Evolutionary conservation across 2,797 vertebrate genomes (phyloP), one percentile per base, ranked within the genome.

Genomic region (Peromyscus attwateri): DNA sequence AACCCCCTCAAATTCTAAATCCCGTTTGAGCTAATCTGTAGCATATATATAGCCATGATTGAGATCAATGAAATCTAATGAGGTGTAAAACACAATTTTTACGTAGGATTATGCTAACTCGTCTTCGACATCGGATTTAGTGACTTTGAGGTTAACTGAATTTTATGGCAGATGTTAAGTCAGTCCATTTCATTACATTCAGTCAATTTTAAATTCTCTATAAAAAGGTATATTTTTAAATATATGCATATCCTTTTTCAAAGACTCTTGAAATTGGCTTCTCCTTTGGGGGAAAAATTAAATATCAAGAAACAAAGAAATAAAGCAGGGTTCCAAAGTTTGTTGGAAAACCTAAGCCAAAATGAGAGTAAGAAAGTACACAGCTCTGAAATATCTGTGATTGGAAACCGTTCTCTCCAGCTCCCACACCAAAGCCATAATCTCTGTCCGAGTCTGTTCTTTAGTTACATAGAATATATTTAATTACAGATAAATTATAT

Each of bases 41-140:
- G 84, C 23, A 92, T 64, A 66, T 91, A 89, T 91, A 81, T 97
- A 97, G 96, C 89, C 91, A 62, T 97, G 87, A 93, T 62, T 96
- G 93, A 46, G 97, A 97, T 92, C 96, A 97, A 87, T 97, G 96
- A 92, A 52, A 92, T 96, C 73, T 97, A 97, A 98, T 90, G 95
- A 97, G 93, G 91, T 97, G 75, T 98, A 97, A 97, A 95, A 92
- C 88, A 90, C 81, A 75, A 85, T 97, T 97, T 98, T 97, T 97
- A 94, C 81, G 49, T 92, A 89, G 90, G 96, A 94, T 97, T 97
- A 97, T 95, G 87, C 52, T 92, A 96, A 95, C 55, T 89, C 81
- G 93, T 95, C 96, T 96, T 91, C 93, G 83, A 92, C 88, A 81
- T 94, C 55, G 92, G 62, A 95, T 95, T 97, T 97, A 95, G 91